Conservation (phyloP, 2,888 invertebrate genomes). For the Heliconius erato region DNA sequence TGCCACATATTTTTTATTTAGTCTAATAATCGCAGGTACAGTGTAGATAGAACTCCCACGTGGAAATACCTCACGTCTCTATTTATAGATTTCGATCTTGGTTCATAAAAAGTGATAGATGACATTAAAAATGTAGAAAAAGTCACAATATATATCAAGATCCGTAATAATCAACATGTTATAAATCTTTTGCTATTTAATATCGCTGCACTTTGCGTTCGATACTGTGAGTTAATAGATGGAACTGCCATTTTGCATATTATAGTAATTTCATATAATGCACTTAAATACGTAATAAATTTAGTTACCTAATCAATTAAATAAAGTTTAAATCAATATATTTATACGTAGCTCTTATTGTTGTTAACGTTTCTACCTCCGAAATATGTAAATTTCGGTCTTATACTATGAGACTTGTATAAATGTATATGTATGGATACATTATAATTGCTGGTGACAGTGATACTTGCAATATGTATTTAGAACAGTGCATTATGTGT, state of each 20-base stretch:
- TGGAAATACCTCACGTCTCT: slow-evolving; percentile 84
- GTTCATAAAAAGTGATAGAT: slow-evolving; percentile 73
- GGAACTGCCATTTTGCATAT: slow-evolving; percentile 51
- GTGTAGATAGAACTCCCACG: slow-evolving; percentile 81
- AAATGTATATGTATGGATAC: slow-evolving; percentile 17
- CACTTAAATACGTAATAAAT: slow-evolving; percentile 40
- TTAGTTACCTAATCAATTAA: slow-evolving; percentile 48
- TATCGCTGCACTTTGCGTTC: slow-evolving; percentile 30
- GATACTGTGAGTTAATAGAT: slow-evolving; percentile 33
- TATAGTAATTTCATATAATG: slow-evolving; percentile 32
- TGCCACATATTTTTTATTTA: slow-evolving; percentile 69
- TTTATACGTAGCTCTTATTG: slow-evolving; percentile 40
- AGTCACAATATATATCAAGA: slow-evolving; percentile 44
- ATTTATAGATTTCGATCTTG: slow-evolving; percentile 82
- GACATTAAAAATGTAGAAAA: slow-evolving; percentile 63
- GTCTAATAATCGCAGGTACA: slow-evolving; percentile 75
- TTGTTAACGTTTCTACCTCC: slow-evolving; percentile 26
- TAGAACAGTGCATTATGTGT: slow-evolving; percentile 27
- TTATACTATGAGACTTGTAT: slow-evolving; percentile 13
- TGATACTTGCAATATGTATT: slow-evolving; percentile 10
- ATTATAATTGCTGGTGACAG: background rate
- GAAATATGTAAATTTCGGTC: slow-evolving; percentile 38
- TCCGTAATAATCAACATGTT: slow-evolving; percentile 31
- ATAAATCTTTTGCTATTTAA: slow-evolving; percentile 11
- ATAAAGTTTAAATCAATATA: slow-evolving; percentile 33